Base-by-base conservation (phyloP, 1,140 invertebrate species). In the Drosophila setifemur region DNA sequence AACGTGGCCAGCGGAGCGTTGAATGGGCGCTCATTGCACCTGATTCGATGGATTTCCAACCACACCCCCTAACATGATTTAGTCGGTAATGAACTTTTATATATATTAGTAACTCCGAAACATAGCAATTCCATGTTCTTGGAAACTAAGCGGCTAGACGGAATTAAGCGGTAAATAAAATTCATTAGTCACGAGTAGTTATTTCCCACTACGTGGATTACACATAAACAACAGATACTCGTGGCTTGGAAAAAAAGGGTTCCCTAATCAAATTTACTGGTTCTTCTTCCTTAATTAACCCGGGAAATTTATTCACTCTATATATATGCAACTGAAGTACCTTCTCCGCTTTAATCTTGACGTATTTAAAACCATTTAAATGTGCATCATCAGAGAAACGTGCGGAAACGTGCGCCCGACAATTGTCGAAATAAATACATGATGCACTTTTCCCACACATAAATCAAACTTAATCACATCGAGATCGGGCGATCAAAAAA, bases 1-100 rank as follows among this genome's bases (percentile, higher is more conserved):
- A 67, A 73, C 70, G 70, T 73, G 73, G 55, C 28, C 52, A 67
- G 28, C 45, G 21, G 61, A 66, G 18, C 60, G 42, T 48, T 40
- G 42, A 14, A 33, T 45, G 12, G 52, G 11, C 55, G 3, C 40
- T 25, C 31, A 39, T n/a, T 18, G 60, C 60, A 39, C 31, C 42
- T 64, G 25, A 61, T 48, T 39, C 25, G 28, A 2, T 1, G 23
- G 12, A 23, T n/a, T 35, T n/a, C n/a, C n/a, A n/a, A n/a, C 28
- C 50, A 55, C 28, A 6, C 4, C 29, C 37, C 16, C 2, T 26
- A 54, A 21, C 39, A 7, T 12, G 25, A 23, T 39, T 8, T 7
- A 45, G 14, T 14, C 9, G 16, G 58, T 40, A 64, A 29, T 64
- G 52, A 64, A 25, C n/a, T 23, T 45, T 45, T 31, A 28, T 37